Percentiles rank a stretch among this genome's conserved stretches.
Conservation (phyloP, 1,140 invertebrate species). For the Drosophila navojoa region DNA sequence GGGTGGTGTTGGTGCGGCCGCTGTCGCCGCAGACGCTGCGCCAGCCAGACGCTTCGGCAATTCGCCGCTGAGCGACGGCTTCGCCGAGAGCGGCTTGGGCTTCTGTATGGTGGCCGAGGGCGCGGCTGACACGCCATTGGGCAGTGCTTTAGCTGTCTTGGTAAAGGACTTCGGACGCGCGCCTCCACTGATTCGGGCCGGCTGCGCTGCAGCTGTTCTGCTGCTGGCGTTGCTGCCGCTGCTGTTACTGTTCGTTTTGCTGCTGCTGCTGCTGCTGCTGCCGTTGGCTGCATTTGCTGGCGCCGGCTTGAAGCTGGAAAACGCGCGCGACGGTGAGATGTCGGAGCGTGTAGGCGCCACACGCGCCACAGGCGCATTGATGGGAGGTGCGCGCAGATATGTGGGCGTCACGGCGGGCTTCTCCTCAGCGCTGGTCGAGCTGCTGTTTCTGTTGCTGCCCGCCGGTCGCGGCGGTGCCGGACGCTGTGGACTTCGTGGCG, state of each 20-base stretch:
- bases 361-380: conserved; percentile 87
- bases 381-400: conserved; percentile 89
- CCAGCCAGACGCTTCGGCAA: conserved; percentile 46
- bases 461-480: conserved; percentile 79
- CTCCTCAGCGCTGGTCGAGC: conserved; percentile 36
- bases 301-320: conserved; percentile 79
- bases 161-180: conserved; percentile 68
- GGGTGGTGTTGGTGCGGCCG: conserved; percentile 63
- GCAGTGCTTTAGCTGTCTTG: conserved; percentile 70
- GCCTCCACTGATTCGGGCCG: conserved; percentile 30
- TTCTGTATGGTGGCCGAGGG: conserved; percentile 80
- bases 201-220: conserved; percentile 19
- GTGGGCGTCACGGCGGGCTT: conserved; percentile 85
- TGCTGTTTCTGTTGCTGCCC: conserved; percentile 46
- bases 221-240: conserved; percentile 6
- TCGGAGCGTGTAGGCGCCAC: conserved; percentile 87
- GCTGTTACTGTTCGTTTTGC: neutral
- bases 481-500: conserved; percentile 56
- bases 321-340: conserved; percentile 68
- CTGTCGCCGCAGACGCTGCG: conserved; percentile 25
- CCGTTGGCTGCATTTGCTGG: conserved; percentile 20
- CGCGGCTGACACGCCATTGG: conserved; percentile 57
- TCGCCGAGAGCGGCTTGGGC: conserved; percentile 78
- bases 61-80: conserved; percentile 68
- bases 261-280: conserved; percentile 3